Evolutionary conservation across 35 echinoderm and acorn worm species (phyloP).

Genomic region (Strongylocentrotus purpuratus): DNA sequence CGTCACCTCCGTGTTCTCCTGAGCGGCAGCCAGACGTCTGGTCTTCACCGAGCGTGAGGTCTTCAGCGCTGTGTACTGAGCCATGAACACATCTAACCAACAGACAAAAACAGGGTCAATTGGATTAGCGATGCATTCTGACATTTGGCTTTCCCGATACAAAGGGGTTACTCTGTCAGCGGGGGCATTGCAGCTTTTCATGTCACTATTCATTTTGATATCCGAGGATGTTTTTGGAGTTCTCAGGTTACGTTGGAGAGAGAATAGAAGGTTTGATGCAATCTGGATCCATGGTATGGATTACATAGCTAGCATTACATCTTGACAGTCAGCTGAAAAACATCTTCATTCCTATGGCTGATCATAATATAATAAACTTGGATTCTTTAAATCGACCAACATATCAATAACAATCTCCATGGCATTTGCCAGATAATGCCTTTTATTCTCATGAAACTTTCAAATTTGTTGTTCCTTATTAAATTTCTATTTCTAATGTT

Average conservation of each 20-base stretch:
- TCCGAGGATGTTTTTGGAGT: background rate
- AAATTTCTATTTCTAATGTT: too few relatives aligned
- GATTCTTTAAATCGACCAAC: background rate
- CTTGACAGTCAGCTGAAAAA: background rate
- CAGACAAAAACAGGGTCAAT: background rate
- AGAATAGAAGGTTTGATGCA: background rate
- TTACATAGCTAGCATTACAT: background rate
- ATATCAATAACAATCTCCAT: background rate
- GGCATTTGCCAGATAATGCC: background rate
- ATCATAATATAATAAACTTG: background rate
- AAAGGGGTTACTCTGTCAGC: background rate
- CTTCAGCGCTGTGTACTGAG: constrained; percentile 98
- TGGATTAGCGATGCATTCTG: background rate
- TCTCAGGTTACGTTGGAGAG: background rate
- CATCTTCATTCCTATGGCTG: background rate
- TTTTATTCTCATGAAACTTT: too few relatives aligned
- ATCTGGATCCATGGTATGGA: background rate
- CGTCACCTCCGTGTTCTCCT: constrained; percentile 93
- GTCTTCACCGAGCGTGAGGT: constrained; percentile 95
- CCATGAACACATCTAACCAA: constrained; percentile 95
- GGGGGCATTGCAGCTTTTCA: background rate
- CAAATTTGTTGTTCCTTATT: too few relatives aligned
- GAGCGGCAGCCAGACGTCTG: constrained; percentile 87
- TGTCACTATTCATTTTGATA: background rate
- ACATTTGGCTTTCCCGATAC: background rate